Base-by-base conservation (phyloP, 2,797 vertebrate species). In the Heteromormyrus szaboi region DNA sequence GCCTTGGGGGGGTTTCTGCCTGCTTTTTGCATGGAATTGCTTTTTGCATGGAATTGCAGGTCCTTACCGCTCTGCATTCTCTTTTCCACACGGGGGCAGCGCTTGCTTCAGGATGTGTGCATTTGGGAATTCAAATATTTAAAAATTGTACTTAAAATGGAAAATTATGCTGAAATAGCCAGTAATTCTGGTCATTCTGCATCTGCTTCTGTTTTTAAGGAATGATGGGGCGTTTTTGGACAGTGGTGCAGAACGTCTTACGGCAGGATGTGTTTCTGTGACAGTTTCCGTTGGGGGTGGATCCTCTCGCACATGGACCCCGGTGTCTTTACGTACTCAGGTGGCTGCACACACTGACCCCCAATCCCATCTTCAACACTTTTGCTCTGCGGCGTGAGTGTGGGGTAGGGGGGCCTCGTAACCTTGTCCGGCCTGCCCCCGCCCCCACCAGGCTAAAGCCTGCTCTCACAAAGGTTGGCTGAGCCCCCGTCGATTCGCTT, bases 371-470 rank as follows among this genome's bases (percentile, higher is more conserved):
- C 22, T 33, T 50, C 81, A 29, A 25, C 8, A 3, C 51, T 46
- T 4, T 83, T 86, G 48, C 37, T 37, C 50, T 33, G n/a, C 81
- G 53, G n/a, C 54, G 62, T 84, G 48, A 25, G 68, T 33, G 53
- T 50, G 22, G 81, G 86, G 65, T 41, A 87, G 53, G 19, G 50
- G n/a, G 79, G 87, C 33, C 88, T 89, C 51, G 90, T 91, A 90
- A 89, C 41, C 88, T 91, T 90, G 91, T 91, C 91, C 90, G 89
- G 90, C 91, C 89, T 48, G 19, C 89, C 48, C 89, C 51, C 0
- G 50, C 90, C 88, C 92, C 90, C 89, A 87, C 87, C 2, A 90
- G 89, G 91, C 87, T 88, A 22, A 91, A 91, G 72, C 88, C 86
- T 88, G 37, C 7, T 2, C 8, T 87, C 90, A 91, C 88, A 91